phyloP scores from a whole-genome alignment of 2,113 vertebrate genomes.

The Rhineura floridana region DNA sequence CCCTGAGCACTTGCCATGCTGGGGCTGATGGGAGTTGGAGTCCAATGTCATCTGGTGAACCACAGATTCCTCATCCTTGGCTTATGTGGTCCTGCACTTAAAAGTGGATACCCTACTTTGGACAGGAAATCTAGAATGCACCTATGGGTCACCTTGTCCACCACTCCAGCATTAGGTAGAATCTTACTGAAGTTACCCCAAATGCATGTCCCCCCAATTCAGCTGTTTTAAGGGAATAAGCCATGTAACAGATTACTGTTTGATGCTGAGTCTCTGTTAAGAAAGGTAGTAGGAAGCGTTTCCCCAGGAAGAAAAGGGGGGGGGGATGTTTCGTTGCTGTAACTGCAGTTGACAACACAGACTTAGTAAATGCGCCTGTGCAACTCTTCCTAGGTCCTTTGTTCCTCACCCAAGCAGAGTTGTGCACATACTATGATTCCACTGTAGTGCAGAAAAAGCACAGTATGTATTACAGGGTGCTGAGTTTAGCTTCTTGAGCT shows the following conservation, averaged over 20 bases:
- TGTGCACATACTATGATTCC: neutral
- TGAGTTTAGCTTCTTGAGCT: neutral
- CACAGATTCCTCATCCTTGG: no score
- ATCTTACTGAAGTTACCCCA: neutral
- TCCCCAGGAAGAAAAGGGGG: neutral
- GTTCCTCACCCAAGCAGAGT: neutral
- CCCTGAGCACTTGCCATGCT: no score
- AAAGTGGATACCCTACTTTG: no score
- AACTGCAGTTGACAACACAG: neutral
- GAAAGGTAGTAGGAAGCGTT: neutral
- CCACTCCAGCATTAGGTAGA: neutral
- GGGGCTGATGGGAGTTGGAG: no score
- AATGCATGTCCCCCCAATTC: neutral
- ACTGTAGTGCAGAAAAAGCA: neutral
- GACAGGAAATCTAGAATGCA: neutral
- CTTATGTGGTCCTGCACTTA: neutral
- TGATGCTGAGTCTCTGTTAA: neutral
- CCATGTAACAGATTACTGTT: neutral
- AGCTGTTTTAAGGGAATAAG: neutral
- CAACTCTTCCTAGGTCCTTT: neutral
- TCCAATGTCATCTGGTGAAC: no score
- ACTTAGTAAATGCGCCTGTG: neutral
- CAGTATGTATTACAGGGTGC: neutral
- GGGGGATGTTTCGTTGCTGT: neutral
- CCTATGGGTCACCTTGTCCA: neutral